Evolutionary conservation across 2,113 vertebrate species (phyloP).

Genomic region (Thryonomys swinderianus): DNA sequence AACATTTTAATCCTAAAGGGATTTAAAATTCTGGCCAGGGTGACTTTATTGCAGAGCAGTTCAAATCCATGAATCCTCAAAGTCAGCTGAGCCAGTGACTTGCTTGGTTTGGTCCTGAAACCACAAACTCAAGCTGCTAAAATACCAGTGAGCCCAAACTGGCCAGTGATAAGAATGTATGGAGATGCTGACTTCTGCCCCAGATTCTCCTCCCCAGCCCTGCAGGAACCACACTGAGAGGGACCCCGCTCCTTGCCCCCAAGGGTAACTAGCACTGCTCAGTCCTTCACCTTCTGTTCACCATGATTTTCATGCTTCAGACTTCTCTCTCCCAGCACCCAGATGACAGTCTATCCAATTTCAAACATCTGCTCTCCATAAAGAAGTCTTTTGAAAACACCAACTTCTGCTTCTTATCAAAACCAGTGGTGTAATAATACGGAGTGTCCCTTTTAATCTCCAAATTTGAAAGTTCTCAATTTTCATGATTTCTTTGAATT

Average conservation of each 20-base stretch:
- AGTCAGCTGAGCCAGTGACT: background rate
- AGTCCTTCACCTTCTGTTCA: background rate
- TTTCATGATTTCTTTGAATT: no score
- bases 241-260: background rate
- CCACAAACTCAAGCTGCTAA: background rate
- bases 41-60: background rate
- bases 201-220: background rate
- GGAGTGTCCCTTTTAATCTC: background rate
- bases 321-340: background rate
- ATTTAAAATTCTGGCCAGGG: background rate
- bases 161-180: background rate
- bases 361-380: background rate
- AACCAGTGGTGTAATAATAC: background rate
- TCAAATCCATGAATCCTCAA: background rate
- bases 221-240: accelerated
- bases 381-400: background rate
- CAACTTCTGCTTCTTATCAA: background rate
- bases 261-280: background rate
- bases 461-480: background rate
- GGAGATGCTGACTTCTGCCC: accelerated
- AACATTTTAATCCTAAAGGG: background rate
- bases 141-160: background rate
- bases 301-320: background rate
- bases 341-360: background rate
- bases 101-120: background rate